Percentiles rank a stretch among this genome's conserved stretches.
Conservation (phyloP, 2,113 vertebrate genomes). For the Anas platyrhynchos region DNA sequence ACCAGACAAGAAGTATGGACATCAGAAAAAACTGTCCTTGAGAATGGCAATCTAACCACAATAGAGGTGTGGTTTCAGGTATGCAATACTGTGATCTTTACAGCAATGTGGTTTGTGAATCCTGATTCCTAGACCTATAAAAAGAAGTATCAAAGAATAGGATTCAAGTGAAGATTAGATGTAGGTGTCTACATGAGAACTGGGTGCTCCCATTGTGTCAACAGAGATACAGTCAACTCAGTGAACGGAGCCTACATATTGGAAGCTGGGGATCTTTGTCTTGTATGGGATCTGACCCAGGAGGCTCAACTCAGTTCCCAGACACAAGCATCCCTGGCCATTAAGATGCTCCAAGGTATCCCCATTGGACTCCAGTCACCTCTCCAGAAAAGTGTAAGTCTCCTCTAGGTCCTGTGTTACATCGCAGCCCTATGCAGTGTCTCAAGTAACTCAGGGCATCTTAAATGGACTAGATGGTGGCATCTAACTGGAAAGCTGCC, state of each 20-base stretch:
- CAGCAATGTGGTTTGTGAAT: not conserved
- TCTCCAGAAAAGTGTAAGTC: not conserved
- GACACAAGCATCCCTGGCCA: not conserved
- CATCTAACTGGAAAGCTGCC: not conserved
- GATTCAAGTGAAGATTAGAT: not conserved
- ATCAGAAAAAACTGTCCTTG: not conserved
- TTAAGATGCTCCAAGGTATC: not conserved
- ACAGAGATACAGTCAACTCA: constrained; percentile 2
- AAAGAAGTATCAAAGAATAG: not conserved
- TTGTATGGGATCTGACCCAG: not conserved
- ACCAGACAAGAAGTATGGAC: not conserved
- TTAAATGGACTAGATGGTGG: not conserved
- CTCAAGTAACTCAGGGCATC: not conserved
- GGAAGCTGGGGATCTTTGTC: not conserved
- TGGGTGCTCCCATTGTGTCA: constrained; percentile 13
- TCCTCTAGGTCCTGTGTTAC: not conserved
- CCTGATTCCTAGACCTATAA: not conserved
- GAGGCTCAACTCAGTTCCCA: not conserved
- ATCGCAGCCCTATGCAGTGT: not conserved
- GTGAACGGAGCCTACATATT: not conserved
- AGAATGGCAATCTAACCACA: not conserved
- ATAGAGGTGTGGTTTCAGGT: not conserved
- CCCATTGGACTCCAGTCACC: not conserved
- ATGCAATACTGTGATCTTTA: not conserved
- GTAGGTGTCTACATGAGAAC: constrained; percentile 3